Conservation (phyloP, 1,140 invertebrate genomes). For the Radopholus similis region DNA sequence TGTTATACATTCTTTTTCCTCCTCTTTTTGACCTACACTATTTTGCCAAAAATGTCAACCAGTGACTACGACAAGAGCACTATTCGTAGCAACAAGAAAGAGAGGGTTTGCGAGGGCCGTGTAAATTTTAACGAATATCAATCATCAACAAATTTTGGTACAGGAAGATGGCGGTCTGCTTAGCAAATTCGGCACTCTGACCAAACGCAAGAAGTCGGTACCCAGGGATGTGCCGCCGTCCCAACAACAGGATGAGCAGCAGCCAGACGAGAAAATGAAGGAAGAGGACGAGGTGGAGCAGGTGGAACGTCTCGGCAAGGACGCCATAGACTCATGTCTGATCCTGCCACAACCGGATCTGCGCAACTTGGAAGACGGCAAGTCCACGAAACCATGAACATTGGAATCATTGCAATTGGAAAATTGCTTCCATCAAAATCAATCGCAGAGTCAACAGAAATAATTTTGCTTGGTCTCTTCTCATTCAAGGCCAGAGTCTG, state of each 20-base stretch:
- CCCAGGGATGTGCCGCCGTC: conserved; percentile 26
- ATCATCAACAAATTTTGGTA: not conserved
- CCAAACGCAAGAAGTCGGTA: conserved; percentile 41
- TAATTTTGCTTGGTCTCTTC: too few relatives aligned
- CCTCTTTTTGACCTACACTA: not conserved
- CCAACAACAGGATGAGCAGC: not conserved
- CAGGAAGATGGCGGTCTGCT: conserved; percentile 36
- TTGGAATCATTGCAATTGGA: too few relatives aligned
- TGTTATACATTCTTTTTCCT: not conserved
- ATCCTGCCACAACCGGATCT: conserved; percentile 44
- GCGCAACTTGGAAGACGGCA: conserved; percentile 39
- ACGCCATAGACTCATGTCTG: conserved; percentile 41
- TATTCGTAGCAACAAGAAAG: not conserved
- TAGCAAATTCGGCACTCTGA: conserved; percentile 42
- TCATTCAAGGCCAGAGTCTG: conserved; percentile 72
- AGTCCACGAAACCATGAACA: not conserved
- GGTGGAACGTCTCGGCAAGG: conserved; percentile 39
- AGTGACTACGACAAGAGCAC: conserved; percentile 12
- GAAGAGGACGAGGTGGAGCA: conserved; percentile 44
- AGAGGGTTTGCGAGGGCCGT: too few relatives aligned
- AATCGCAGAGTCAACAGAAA: conserved; percentile 11
- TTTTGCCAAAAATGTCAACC: conserved; percentile 1
- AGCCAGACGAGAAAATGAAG: conserved; percentile 12
- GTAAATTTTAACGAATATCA: too few relatives aligned
- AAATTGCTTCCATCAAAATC: too few relatives aligned